These are phyloP conservation scores for Neofelis nebulosa DNA, from an alignment of 2,113 vertebrate species.

Conservation along the genomic window DNA sequence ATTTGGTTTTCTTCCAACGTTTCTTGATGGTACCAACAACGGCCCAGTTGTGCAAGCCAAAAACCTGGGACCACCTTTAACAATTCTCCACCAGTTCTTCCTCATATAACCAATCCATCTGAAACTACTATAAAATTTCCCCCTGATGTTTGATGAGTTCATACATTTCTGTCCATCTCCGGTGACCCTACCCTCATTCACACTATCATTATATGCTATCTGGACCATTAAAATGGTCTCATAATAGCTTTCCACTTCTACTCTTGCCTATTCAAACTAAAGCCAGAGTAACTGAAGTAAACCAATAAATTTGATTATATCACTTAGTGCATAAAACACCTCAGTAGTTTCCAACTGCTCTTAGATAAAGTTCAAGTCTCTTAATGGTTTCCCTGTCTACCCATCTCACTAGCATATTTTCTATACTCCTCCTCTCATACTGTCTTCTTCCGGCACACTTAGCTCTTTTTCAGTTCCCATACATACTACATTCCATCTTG, in stretches of 20 bases:
- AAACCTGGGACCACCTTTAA: neutral
- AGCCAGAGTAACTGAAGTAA: neutral
- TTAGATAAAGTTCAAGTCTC: neutral
- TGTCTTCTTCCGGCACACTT: neutral
- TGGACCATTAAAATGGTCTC: neutral
- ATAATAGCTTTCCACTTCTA: neutral
- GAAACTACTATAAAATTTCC: neutral
- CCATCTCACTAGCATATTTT: neutral
- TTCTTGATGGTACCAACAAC: neutral
- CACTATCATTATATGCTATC: neutral
- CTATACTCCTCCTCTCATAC: rapidly evolving
- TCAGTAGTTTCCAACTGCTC: neutral
- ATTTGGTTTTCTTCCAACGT: neutral
- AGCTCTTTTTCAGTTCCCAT: neutral
- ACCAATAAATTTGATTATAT: neutral
- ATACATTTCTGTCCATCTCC: neutral
- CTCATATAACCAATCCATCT: neutral
- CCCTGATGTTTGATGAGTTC: neutral
- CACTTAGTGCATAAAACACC: neutral
- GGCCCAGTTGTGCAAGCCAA: neutral
- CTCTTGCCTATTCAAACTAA: neutral
- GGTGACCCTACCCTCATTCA: neutral
- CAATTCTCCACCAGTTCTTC: neutral
- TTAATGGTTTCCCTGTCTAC: neutral
- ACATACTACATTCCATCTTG: neutral